A percentile compares a stretch with the other conserved stretches of the same genome.
phyloP scores from a whole-genome alignment of 2,113 vertebrate genomes.

The Centropus bengalensis region DNA sequence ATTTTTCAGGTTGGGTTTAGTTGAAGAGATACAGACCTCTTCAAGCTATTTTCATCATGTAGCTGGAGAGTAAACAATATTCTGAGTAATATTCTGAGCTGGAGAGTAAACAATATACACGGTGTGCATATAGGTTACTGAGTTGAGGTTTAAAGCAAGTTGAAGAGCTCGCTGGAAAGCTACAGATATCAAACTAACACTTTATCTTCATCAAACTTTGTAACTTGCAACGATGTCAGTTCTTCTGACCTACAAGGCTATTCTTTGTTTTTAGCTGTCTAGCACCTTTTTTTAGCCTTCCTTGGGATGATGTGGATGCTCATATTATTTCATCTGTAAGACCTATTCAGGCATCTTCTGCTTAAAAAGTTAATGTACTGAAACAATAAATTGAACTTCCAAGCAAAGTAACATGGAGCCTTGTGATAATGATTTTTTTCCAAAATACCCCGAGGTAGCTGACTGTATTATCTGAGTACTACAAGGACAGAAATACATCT shows the following conservation, averaged over 20 bases:
- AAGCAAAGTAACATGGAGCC: neutral
- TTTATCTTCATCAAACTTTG: neutral
- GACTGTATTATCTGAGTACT: neutral
- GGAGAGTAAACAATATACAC: neutral
- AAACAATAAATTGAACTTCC: neutral
- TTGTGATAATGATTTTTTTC: slow-evolving; percentile 31
- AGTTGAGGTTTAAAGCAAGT: neutral
- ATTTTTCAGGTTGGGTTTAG: neutral
- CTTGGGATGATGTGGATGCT: neutral
- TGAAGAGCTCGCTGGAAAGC: neutral
- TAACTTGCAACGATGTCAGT: neutral
- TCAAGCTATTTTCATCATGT: neutral
- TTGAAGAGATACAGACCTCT: neutral
- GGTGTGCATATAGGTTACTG: neutral
- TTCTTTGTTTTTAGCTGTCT: neutral
- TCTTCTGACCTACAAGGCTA: neutral
- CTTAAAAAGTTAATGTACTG: neutral
- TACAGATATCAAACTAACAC: neutral
- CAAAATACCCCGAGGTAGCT: neutral
- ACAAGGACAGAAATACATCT: neutral
- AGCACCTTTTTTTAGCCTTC: neutral
- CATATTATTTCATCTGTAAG: neutral
- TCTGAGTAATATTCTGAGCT: neutral
- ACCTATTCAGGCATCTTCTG: neutral
- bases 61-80: neutral